These are phyloP conservation scores for Alentia gelatinosa DNA, from an alignment of 2,888 invertebrate genomes.

Conservation along the genomic window DNA sequence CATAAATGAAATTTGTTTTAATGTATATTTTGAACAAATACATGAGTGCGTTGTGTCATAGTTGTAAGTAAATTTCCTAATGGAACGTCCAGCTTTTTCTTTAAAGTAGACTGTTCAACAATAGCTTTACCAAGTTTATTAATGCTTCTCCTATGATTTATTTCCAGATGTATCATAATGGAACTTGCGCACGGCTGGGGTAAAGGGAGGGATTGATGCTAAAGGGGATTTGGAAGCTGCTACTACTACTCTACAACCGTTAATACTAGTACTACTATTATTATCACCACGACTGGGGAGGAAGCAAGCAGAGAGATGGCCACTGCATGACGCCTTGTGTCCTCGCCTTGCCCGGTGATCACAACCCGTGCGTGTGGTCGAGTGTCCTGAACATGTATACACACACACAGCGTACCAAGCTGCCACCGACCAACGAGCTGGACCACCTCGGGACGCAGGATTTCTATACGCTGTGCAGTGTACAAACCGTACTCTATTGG, in stretches of 20 bases:
- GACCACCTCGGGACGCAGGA: not conserved
- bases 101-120: no score
- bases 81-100: no score
- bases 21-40: no score
- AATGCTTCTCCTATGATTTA: not conserved
- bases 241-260: not conserved
- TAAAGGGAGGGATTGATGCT: not conserved
- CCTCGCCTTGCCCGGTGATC: constrained; percentile 40
- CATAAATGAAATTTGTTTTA: no score
- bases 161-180: constrained; percentile 48
- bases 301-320: not conserved
- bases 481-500: not conserved
- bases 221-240: not conserved
- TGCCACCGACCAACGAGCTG: not conserved
- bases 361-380: not conserved
- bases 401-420: not conserved
- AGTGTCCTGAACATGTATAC: not conserved
- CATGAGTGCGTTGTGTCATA: no score
- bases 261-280: constrained; percentile 7
- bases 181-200: not conserved
- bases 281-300: no score
- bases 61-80: no score
- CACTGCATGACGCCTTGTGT: not conserved
- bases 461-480: not conserved
- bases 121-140: not conserved